Percentiles rank a stretch among this genome's conserved stretches.
These are phyloP conservation scores for Dusona sp. DNA, from an alignment of 2,888 invertebrate species.

Conservation along the genomic window DNA sequence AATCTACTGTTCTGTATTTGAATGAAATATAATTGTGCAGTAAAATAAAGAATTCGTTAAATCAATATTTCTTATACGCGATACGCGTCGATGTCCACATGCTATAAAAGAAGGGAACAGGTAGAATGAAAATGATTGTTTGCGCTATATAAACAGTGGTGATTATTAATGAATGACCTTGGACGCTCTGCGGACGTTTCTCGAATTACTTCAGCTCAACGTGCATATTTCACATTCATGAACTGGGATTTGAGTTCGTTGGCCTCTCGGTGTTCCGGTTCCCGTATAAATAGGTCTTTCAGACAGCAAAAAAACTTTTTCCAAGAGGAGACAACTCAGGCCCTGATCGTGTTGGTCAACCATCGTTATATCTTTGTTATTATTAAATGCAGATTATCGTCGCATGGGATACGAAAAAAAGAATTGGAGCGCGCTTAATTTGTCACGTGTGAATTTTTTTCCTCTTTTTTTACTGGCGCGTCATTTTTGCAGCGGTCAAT, in stretches of 20 bases:
- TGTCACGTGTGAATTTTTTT: not conserved
- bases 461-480: conserved; percentile 1
- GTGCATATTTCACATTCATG: conserved; percentile 80
- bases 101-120: conserved; percentile 3
- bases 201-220: conserved; percentile 59
- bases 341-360: conserved; percentile 5
- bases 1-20: not conserved
- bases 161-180: conserved; percentile 50
- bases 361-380: conserved; percentile 40
- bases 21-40: not conserved
- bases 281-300: conserved; percentile 64
- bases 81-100: not conserved
- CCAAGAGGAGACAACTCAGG: conserved; percentile 21
- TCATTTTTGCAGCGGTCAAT: not conserved
- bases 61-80: no score
- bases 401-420: conserved; percentile 31
- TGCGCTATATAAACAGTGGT: conserved; percentile 32
- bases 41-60: no score
- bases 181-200: conserved; percentile 46
- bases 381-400: conserved; percentile 40
- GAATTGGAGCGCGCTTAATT: conserved; percentile 45
- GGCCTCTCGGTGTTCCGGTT: conserved; percentile 55
- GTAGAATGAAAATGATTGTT: conserved; percentile 55
- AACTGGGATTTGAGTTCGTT: conserved; percentile 75
- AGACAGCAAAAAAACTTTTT: conserved; percentile 72